Evolutionary conservation across 30 jellyfish, hydroid and myxozoan species (phyloP).

Genomic region (Phacellophora camtschatica): DNA sequence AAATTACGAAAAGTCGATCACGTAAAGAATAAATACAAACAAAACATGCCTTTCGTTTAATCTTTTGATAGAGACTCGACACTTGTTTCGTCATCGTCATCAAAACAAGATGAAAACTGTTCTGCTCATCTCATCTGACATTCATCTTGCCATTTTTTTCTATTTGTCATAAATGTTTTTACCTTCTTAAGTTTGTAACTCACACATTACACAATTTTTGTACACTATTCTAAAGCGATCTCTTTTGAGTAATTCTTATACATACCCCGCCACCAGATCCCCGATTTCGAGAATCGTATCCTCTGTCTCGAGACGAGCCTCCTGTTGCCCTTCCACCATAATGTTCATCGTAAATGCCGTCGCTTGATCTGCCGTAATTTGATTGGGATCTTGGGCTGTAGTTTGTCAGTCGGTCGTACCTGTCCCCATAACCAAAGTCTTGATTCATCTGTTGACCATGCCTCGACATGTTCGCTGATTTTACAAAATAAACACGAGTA

Average conservation of each 20-base stretch:
- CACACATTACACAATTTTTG: background rate
- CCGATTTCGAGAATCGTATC: slow-evolving; percentile 26
- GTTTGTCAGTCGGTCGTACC: slow-evolving; percentile 49
- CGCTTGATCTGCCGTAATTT: slow-evolving; percentile 9
- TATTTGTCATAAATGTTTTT: no score
- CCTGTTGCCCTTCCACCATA: slow-evolving; percentile 59
- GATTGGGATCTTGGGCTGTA: slow-evolving; percentile 3
- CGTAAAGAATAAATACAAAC: no score
- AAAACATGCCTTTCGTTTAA: no score
- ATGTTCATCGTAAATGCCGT: slow-evolving; percentile 47
- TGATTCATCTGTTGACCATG: slow-evolving; percentile 28
- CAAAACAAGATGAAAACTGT: no score
- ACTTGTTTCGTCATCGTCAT: no score
- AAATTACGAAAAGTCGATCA: no score
- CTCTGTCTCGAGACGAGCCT: background rate
- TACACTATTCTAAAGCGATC: no score
- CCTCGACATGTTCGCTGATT: slow-evolving; percentile 17
- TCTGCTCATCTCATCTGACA: no score
- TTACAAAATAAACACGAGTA: background rate
- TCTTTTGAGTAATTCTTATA: slow-evolving; percentile 37
- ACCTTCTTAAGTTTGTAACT: no score
- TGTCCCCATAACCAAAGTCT: slow-evolving; percentile 54
- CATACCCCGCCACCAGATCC: slow-evolving; percentile 63
- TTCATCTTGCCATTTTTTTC: no score
- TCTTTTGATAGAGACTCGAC: no score